These are phyloP conservation scores for Tipula lateralis DNA, from an alignment of 2,888 invertebrate species.

Conservation along the genomic window DNA sequence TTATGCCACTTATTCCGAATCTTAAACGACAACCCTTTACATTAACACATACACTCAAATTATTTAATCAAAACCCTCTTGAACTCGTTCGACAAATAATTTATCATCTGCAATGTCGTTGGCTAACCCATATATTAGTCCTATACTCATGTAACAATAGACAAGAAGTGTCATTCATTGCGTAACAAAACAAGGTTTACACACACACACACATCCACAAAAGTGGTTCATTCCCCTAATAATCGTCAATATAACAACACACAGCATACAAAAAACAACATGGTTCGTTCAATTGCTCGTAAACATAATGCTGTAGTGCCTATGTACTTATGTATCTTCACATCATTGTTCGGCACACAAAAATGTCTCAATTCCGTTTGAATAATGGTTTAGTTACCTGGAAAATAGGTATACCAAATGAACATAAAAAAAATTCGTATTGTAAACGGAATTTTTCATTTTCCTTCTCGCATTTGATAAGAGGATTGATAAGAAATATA, in stretches of 20 bases:
- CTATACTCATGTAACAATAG: not conserved
- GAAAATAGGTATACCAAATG: not conserved
- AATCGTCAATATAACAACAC: not conserved
- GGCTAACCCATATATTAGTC: not conserved
- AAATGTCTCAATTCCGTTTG: slow-evolving; percentile 7
- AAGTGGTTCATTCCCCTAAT: slow-evolving; percentile 12
- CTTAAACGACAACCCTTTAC: no score
- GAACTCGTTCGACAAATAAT: not conserved
- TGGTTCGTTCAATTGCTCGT: slow-evolving; percentile 5
- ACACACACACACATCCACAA: not conserved
- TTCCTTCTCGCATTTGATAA: not conserved
- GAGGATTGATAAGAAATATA: not conserved
- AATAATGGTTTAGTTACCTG: slow-evolving; percentile 19
- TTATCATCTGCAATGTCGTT: not conserved
- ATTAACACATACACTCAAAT: not conserved
- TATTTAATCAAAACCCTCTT: not conserved
- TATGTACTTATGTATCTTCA: slow-evolving; percentile 6
- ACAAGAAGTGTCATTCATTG: slow-evolving; percentile 5
- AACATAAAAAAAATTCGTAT: not conserved
- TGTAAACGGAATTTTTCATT: not conserved
- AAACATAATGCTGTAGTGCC: slow-evolving; percentile 1
- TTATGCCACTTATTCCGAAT: no score
- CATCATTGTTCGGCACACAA: not conserved
- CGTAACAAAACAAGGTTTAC: not conserved
- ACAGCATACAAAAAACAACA: not conserved